Evolutionary conservation across 2,888 invertebrate species (phyloP), one percentile per base, ranked within the genome.

Genomic region (Scaptomyza polygonia): DNA sequence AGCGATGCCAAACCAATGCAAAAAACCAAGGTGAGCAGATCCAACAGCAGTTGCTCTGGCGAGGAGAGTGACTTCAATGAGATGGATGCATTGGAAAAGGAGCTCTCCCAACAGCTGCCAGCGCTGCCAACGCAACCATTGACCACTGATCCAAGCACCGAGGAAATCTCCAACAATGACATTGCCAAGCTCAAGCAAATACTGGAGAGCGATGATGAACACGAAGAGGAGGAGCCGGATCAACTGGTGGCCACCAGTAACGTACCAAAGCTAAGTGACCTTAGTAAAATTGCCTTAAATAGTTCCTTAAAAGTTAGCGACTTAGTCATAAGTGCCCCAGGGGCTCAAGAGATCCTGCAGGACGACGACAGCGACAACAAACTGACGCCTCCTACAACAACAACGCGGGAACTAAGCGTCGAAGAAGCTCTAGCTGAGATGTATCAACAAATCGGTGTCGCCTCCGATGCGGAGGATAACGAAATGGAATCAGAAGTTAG

Each of bases 231-330:
- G 8, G 11, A 30, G 11, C 29, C 18, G 9, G 32, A 58, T 8
- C 18, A 18, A 51, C 40, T 27, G 53, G 18, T 16, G 18, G n/a
- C 30, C 27, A 11, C 16, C 27, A 56, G 48, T 48, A 72, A 65
- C 68, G 88, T 91, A 90, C 91, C 91, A 88, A 91, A 91, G 90
- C 88, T 91, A 91, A 91, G 91, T 91, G 91, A 90, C 90, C 91
- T 91, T 91, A 91, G 91, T 89, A 91, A 91, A 88, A 89, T 85
- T 90, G 91, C 91, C 90, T 91, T 91, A 91, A 91, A 89, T 88
- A 91, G 91, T 90, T 91, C 90, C 89, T 91, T 88, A 77, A 79
- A 75, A 54, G 49, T 54, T 61, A 77, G 69, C 67, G 74, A 77
- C 36, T 72, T 77, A 81, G 83, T 67, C 55, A 67, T 72, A 79